Evolutionary conservation across 2,797 vertebrate genomes (phyloP).

Genomic region (Otolemur crassicaudatus): DNA sequence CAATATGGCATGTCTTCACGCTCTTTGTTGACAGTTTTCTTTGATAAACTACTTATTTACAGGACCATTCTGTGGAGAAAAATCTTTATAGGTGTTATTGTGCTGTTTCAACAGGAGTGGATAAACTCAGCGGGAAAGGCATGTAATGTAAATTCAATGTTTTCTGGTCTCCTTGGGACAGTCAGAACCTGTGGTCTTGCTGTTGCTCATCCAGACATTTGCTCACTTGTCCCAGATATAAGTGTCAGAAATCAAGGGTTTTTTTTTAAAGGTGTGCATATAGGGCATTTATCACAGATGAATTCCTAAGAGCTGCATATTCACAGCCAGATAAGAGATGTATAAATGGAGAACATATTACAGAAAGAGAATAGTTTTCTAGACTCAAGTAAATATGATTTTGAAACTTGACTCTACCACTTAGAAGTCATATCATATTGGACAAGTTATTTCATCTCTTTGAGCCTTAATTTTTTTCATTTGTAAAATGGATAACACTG

Average conservation of each 20-base stretch:
- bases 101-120: slow-evolving; percentile 60
- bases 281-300: neutral
- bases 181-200: neutral
- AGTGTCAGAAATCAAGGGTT: neutral
- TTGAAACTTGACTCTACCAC: neutral
- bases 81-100: slow-evolving; percentile 73
- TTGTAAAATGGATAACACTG: neutral
- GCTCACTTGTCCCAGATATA: neutral
- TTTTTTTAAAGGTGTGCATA: neutral
- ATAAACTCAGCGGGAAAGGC: slow-evolving; percentile 59
- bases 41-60: slow-evolving; percentile 75
- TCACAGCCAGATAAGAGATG: neutral
- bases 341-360: neutral
- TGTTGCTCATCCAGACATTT: neutral
- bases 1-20: neutral
- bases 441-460: neutral
- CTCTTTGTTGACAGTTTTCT: slow-evolving; percentile 65
- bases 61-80: slow-evolving; percentile 59
- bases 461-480: slow-evolving; percentile 10
- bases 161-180: neutral
- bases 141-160: neutral
- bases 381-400: neutral
- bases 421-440: neutral
- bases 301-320: neutral
- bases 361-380: neutral